Conservation (phyloP, 2,113 vertebrate species). For the Paraplagusia blochii region DNA sequence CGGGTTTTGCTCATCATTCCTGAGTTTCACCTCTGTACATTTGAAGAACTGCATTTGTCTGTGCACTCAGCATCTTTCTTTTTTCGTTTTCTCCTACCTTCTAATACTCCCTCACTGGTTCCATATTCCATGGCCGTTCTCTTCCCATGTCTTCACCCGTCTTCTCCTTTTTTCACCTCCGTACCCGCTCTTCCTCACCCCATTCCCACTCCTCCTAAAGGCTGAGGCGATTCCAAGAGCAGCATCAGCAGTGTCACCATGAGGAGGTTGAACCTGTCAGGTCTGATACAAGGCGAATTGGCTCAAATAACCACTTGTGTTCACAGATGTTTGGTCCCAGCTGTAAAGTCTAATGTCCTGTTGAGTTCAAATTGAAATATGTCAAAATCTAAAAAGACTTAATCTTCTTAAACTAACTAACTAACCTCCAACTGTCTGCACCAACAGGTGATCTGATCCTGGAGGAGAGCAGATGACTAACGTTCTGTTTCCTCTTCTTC, state of each 20-base stretch:
- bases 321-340: neutral
- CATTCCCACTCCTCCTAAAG: slow-evolving; percentile 78
- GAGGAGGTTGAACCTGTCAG: slow-evolving; percentile 86
- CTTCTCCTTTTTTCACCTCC: slow-evolving; percentile 49
- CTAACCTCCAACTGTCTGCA: slow-evolving; percentile 32
- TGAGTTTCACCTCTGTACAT: neutral
- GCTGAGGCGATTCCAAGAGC: slow-evolving; percentile 88
- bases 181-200: slow-evolving; percentile 76
- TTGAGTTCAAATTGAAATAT: neutral
- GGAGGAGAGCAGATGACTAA: slow-evolving; percentile 15
- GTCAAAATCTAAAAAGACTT: slow-evolving; percentile 20
- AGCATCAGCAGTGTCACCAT: slow-evolving; percentile 61
- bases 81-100: slow-evolving; percentile 30
- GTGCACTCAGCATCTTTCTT: slow-evolving; percentile 38
- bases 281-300: slow-evolving; percentile 78
- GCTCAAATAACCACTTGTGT: slow-evolving; percentile 22
- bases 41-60: slow-evolving; percentile 15
- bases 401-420: slow-evolving; percentile 8
- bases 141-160: slow-evolving; percentile 28
- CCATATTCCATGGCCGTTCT: neutral
- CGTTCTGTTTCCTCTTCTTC: neutral
- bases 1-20: too few species aligned
- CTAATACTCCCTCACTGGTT: slow-evolving; percentile 52
- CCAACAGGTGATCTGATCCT: slow-evolving; percentile 39
- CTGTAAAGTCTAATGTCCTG: neutral